Base-by-base conservation (phyloP, 2,797 vertebrate genomes). In the Threskiornis aethiopicus region DNA sequence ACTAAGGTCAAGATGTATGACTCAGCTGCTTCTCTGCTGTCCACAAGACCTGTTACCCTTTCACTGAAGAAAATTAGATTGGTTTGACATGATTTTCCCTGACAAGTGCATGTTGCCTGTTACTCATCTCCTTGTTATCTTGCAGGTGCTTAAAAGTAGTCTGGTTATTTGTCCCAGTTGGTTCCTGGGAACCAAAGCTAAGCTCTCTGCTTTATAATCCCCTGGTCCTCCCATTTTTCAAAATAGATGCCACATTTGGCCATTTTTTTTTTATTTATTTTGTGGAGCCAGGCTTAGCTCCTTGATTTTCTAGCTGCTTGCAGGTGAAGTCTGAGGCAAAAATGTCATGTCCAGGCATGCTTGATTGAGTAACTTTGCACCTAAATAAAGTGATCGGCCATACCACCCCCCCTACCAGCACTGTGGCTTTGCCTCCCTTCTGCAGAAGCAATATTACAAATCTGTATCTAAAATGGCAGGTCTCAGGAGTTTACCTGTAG, bases 121-220 rank as follows among this genome's bases (percentile, higher is more conserved):
- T 92, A 71, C 82, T 96, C 69, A 84, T 95, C 71, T 75, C 52
- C 82, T 78, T 86, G 94, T 85, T 95, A 88, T 92, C 89, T 93
- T 92, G 67, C 26, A 95, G 72, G 54, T 88, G 72, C 83, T 88
- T 88, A 66, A 67, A 93, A 67, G 69, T 67, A 75, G 76, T 67
- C 64, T 80, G 61, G 44, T 93, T 94, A 44, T 93, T 96, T 94
- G 72, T 94, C 69, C 49, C 66, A 89, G 82, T 78, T 9, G 6
- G 15, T 77, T 93, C 33, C 65, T 37, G n/a, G 69, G 65, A 92
- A 69, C 52, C 31, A 90, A 84, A 96, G n/a, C 87, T 81, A 85
- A 94, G 5, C 37, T 84, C 58, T 78, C 17, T 72, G 54, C 79
- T 96, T 91, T 87, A 37, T 88, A 89, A 87, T 90, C 25, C 29